Base-by-base conservation (phyloP, 1,140 invertebrate species). In the Himalopsyche phryganea region DNA sequence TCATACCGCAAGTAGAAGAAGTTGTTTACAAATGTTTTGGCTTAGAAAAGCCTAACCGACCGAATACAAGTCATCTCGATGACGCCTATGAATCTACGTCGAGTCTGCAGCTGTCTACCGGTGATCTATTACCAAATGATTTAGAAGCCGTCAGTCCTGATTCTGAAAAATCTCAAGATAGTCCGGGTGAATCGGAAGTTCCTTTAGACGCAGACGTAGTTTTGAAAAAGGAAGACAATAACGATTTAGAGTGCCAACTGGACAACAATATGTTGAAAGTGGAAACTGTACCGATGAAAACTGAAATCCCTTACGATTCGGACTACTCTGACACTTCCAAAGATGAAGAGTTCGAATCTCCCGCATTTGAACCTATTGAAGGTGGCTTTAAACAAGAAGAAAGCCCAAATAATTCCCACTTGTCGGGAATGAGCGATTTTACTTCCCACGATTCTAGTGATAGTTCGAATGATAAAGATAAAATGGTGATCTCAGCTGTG, bases 1-100 rank as follows among this genome's bases (percentile, higher is more conserved):
- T 96, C 69, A 85, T 92, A 68, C 90, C 92, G 6, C 87, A 92
- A 79, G 91, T 96, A 44, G 92, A 94, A 73, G 89, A 94, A 67
- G 84, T 92, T 9, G 88, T 95, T 0, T 95, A 93, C 69, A 87
- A 89, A 68, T 91, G 87, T 70, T 73, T 96, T n/a, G 91, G 91
- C 17, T 83, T 95, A 13, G 52, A 60, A 38, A 63, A 57, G 48
- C 61, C 61, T 14, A 32, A 48, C 0, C 41, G 53, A 42, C 17
- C 46, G 19, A 13, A 51, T 1, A 49, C 41, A 3, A n/a, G 18
- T 46, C 6, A 41, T 14, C 48, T 52, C 6, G 51, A 63, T 13
- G 57, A 53, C 9, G 18, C 15, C 13, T 15, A 48, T 3, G 17
- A 56, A 3, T 19, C 51, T 3, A 13, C 49, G 10, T 51, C 52